A percentile compares a stretch with the other conserved stretches of the same genome.
Conservation (phyloP, 2,888 invertebrate species). For the Globia sparganii region DNA sequence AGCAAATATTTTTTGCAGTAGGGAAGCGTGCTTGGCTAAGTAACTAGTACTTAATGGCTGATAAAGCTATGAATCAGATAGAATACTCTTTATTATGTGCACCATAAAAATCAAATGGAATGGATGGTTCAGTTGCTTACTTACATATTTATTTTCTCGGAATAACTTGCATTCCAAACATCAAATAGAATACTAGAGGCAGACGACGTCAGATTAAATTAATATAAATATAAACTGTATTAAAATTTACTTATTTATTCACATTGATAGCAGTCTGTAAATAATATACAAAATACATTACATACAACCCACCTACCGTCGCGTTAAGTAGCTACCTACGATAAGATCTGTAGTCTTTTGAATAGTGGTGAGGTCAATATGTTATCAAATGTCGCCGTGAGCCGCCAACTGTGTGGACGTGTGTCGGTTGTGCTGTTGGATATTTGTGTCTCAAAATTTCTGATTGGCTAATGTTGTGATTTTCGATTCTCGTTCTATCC, state of each 20-base stretch:
- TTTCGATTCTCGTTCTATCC: no score
- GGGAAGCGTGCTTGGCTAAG: background rate
- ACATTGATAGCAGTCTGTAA: no score
- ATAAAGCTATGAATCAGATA: background rate
- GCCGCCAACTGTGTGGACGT: no score
- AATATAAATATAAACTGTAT: background rate
- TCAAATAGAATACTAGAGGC: background rate
- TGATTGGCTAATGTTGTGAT: no score
- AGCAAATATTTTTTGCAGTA: background rate
- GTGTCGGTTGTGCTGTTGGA: no score
- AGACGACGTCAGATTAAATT: background rate
- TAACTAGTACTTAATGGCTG: background rate
- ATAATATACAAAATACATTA: no score
- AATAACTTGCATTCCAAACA: background rate
- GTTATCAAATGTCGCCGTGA: no score
- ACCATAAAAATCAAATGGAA: background rate
- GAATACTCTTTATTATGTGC: background rate
- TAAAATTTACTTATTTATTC: no score
- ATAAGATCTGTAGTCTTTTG: conserved; percentile 33
- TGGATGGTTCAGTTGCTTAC: background rate
- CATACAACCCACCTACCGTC: conserved; percentile 71
- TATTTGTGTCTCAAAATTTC: no score
- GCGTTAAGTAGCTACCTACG: conserved; percentile 58
- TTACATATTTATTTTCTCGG: background rate
- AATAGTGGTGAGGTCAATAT: conserved; percentile 17